Evolutionary conservation across 1,140 invertebrate species (phyloP), one percentile per base, ranked within the genome.

Genomic region (Stratiolaelaps scimitus): DNA sequence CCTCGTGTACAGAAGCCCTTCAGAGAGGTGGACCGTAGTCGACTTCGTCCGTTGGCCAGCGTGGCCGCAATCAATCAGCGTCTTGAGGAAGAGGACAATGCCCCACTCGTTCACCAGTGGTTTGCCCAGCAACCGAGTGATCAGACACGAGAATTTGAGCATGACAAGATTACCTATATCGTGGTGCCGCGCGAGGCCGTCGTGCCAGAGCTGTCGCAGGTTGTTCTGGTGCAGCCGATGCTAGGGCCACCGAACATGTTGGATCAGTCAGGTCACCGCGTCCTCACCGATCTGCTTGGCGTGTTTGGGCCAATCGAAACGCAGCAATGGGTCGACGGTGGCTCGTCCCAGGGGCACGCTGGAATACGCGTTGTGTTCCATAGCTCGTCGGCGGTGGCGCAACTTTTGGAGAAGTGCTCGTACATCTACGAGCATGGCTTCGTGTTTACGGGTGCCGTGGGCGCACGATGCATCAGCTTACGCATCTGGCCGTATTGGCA

Each of bases 341-440:
- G 5, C 5, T 40, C 34, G 34, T 40, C 34, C 10, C 34, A 40
- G 34, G 34, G 34, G 34, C 34, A 40, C 34, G 34, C 34, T 4
- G 34, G 34, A 10, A 10, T 40, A 4, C 34, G 34, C 5, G 10
- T 60, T n/a, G 17, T 17, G 17, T 60, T 60, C 53, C 15, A 17
- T 34, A 26, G 53, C 6, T 29, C 13, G 1, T 26, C 26, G 13
- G 26, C 53, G 26, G 53, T 60, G 10, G 26, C 15, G 15, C 26
- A 60, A 26, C 53, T 60, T 10, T 23, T 60, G 53, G 34, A 20
- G 15, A 17, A 60, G n/a, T 60, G 53, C 53, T 29, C 53, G 15
- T 60, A 60, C 20, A 34, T 29, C 23, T 29, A 60, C 23, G 20
- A 26, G 15, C 34, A 60, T 34, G 53, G 17, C 13, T 60, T 2